A percentile compares a stretch with the other conserved stretches of the same genome.
phyloP scores from a whole-genome alignment of 2,888 invertebrate genomes.

The Halocaridina rubra region DNA sequence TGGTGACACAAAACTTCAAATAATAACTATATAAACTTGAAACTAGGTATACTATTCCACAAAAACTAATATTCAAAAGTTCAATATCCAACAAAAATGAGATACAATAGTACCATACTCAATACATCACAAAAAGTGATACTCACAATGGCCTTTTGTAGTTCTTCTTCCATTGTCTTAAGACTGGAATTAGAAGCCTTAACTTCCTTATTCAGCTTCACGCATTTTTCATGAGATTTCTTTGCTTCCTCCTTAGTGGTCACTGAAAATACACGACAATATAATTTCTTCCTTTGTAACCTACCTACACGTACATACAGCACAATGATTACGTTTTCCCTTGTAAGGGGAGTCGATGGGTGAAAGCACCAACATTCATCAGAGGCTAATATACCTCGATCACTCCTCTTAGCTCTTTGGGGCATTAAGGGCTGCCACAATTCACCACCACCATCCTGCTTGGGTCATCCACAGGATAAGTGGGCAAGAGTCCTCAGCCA shows the following conservation, averaged over 20 bases:
- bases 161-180: slow-evolving; percentile 53
- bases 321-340: not conserved
- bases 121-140: not conserved
- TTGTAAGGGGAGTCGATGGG: not conserved
- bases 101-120: not conserved
- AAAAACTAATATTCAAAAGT: no score
- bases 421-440: no score
- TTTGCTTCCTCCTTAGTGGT: slow-evolving; percentile 43
- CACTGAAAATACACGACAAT: slow-evolving; percentile 15
- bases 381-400: no score
- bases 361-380: not conserved
- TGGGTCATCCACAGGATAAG: no score
- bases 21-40: no score
- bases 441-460: no score
- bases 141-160: slow-evolving; percentile 52
- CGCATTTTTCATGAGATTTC: slow-evolving; percentile 40
- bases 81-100: no score
- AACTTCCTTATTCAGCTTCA: slow-evolving; percentile 43
- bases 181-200: slow-evolving; percentile 36
- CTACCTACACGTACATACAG: not conserved
- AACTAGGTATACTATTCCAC: no score
- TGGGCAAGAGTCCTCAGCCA: not conserved
- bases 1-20: no score
- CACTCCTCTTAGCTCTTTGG: not conserved
- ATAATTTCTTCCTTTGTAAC: no score